Evolutionary conservation across 2,888 invertebrate species (phyloP).

Genomic region (Aethes cnicana): DNA sequence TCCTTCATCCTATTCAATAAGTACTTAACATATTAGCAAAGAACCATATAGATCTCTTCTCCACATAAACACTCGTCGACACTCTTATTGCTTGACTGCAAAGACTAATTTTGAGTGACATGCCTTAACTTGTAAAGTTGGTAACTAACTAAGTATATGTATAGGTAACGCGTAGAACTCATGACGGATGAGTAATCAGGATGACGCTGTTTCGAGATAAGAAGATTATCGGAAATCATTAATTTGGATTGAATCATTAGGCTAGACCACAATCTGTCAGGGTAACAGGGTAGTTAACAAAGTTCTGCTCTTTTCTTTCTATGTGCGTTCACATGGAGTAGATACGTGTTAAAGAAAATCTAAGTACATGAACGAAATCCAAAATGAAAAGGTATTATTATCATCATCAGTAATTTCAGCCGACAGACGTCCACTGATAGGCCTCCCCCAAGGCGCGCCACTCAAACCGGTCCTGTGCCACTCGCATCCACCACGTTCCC

Average conservation of each 20-base stretch:
- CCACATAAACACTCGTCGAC: not conserved
- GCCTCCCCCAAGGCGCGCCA: no score
- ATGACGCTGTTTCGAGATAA: conserved; percentile 3
- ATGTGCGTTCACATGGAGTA: no score
- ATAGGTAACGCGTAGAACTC: not conserved
- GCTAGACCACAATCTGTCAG: not conserved
- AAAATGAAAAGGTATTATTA: no score
- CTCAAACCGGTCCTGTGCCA: no score
- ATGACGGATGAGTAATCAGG: not conserved
- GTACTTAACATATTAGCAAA: not conserved
- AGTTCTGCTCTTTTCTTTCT: no score
- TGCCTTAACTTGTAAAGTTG: no score
- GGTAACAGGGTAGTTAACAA: not conserved
- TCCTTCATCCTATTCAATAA: conserved; percentile 7
- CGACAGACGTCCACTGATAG: no score
- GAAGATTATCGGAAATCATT: not conserved
- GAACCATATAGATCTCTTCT: not conserved
- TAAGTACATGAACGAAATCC: no score
- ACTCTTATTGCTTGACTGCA: not conserved
- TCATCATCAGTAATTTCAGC: no score
- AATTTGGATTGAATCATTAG: not conserved
- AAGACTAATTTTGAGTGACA: not conserved
- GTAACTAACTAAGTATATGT: no score
- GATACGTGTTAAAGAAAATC: no score
- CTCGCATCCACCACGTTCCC: no score